Percentiles rank a stretch among this genome's conserved stretches.
Evolutionary conservation across 2,113 vertebrate species (phyloP).

Genomic region (Pterocles orientalis): DNA sequence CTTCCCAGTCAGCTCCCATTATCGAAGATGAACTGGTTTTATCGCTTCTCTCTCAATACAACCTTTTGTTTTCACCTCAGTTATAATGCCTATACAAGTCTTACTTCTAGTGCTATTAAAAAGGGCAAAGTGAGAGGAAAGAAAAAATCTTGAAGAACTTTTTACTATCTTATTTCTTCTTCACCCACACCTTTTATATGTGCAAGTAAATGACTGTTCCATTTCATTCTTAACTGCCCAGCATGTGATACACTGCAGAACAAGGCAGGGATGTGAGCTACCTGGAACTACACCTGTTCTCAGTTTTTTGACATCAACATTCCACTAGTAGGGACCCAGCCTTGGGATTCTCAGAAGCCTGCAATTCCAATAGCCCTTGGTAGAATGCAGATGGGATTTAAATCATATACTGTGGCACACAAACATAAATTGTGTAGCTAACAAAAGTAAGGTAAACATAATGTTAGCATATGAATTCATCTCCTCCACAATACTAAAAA

Average conservation of each 20-base stretch:
- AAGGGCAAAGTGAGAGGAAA: not conserved
- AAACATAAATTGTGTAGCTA: not conserved
- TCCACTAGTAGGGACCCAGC: not conserved
- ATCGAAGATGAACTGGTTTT: not conserved
- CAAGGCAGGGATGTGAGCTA: not conserved
- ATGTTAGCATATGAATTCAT: not conserved
- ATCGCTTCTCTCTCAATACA: not conserved
- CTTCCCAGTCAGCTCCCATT: not conserved
- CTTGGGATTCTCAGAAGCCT: not conserved
- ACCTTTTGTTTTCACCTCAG: not conserved
- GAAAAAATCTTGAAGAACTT: not conserved
- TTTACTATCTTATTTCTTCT: not conserved
- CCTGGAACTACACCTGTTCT: not conserved
- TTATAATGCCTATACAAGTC: not conserved
- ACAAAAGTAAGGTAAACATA: not conserved
- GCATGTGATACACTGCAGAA: not conserved
- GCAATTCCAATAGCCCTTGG: not conserved
- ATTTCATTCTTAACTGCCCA: not conserved
- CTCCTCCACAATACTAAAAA: not conserved
- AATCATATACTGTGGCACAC: not conserved
- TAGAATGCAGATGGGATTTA: slow-evolving; percentile 15
- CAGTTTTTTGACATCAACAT: not conserved
- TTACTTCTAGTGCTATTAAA: not conserved
- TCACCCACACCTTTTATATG: not conserved
- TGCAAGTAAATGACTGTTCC: not conserved